Conservation (phyloP, 2,888 invertebrate species). For the Himalopsyche japonica region DNA sequence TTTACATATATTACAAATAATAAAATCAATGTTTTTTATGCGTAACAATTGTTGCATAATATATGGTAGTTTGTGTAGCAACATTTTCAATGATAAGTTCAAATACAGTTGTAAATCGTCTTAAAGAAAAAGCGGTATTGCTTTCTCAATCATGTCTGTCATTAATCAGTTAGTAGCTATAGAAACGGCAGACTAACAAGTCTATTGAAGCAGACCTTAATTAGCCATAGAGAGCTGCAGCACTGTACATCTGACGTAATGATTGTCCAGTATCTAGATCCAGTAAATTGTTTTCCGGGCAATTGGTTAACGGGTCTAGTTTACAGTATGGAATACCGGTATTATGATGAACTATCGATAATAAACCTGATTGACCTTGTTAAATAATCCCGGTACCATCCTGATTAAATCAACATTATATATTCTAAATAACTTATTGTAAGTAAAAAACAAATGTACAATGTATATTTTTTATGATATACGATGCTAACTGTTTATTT, state of each 20-base stretch:
- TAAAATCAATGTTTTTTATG: too few species aligned
- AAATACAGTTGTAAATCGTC: too few species aligned
- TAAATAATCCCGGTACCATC: neutral
- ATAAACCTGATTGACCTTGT: neutral
- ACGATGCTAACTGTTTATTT: too few species aligned
- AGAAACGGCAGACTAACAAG: neutral
- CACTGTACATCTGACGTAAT: neutral
- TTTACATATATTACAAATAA: too few species aligned
- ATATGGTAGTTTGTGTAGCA: too few species aligned
- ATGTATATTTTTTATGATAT: too few species aligned
- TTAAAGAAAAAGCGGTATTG: too few species aligned
- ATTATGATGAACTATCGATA: neutral
- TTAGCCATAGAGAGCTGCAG: neutral
- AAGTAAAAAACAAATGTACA: too few species aligned
- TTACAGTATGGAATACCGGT: neutral
- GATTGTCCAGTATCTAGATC: neutral
- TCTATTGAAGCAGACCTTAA: neutral
- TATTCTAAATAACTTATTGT: too few species aligned
- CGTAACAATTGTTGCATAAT: too few species aligned
- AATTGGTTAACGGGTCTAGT: neutral
- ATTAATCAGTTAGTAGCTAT: neutral
- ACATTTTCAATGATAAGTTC: too few species aligned
- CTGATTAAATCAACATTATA: too few species aligned
- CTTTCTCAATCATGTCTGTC: neutral
- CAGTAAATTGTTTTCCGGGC: neutral